These are phyloP conservation scores for Lasioglossum zephyrum DNA, from an alignment of 2,888 invertebrate genomes.

Conservation along the genomic window DNA sequence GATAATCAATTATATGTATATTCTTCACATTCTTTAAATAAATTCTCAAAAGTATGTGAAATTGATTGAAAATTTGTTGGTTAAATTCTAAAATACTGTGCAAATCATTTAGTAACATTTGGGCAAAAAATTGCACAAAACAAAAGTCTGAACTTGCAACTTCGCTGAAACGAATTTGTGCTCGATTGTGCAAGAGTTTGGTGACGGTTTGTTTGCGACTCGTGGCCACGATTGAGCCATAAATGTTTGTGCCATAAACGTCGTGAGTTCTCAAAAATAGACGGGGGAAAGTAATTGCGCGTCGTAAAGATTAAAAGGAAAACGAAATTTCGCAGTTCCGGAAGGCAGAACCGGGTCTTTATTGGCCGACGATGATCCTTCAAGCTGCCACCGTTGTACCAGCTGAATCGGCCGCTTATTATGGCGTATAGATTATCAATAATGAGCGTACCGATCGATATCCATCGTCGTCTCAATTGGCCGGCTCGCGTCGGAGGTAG, in stretches of 20 bases:
- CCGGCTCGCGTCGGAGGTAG: slow-evolving; percentile 7
- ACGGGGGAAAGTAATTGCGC: slow-evolving; percentile 7
- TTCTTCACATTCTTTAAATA: too few species aligned
- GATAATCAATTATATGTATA: too few species aligned
- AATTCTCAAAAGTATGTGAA: too few species aligned
- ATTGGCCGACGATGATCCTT: slow-evolving; percentile 73
- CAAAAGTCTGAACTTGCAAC: not conserved
- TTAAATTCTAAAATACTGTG: too few species aligned
- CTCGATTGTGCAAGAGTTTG: not conserved
- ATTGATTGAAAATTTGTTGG: too few species aligned
- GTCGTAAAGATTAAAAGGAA: slow-evolving; percentile 2
- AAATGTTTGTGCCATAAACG: not conserved
- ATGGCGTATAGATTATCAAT: slow-evolving; percentile 83
- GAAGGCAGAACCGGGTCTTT: slow-evolving; percentile 20
- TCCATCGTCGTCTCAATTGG: slow-evolving; percentile 69
- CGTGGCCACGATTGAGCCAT: not conserved
- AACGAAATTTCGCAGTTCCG: slow-evolving; percentile 16
- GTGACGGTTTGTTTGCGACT: not conserved
- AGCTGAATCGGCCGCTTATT: slow-evolving; percentile 76
- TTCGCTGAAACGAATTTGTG: not conserved
- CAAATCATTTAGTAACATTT: too few species aligned
- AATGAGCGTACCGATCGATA: slow-evolving; percentile 81
- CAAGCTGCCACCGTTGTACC: slow-evolving; percentile 78
- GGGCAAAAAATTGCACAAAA: not conserved
- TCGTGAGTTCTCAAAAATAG: not conserved